A percentile compares a stretch with the other conserved stretches of the same genome.
Evolutionary conservation across 2,113 vertebrate genomes (phyloP).

Genomic region (Paramormyrops kingsleyae): DNA sequence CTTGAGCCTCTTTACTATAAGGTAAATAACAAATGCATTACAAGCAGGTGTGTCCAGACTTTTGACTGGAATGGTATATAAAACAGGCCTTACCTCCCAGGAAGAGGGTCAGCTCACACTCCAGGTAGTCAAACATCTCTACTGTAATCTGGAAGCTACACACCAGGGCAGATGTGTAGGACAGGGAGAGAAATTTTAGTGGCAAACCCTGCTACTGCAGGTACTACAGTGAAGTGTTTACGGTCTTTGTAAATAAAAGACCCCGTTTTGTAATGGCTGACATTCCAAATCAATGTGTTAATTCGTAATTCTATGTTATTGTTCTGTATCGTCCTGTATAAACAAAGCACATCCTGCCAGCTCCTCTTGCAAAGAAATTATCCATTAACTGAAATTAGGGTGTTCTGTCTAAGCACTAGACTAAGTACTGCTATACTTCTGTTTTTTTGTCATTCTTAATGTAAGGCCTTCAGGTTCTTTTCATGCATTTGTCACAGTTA

Average conservation of each 20-base stretch:
- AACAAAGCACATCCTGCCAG: background rate
- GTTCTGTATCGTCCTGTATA: background rate
- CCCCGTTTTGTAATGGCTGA: background rate
- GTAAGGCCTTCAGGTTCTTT: background rate
- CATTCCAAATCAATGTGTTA: background rate
- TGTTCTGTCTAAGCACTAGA: background rate
- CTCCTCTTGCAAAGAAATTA: background rate
- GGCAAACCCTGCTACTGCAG: background rate
- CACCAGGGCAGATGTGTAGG: background rate
- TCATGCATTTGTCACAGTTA: background rate
- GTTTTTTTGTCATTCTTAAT: background rate
- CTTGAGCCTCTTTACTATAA: background rate
- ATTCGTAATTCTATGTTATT: background rate
- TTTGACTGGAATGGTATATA: background rate
- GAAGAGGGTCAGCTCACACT: conserved; percentile 96
- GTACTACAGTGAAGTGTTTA: background rate
- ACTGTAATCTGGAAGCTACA: conserved; percentile 93
- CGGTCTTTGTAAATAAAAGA: background rate
- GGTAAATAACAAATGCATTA: background rate
- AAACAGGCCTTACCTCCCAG: conserved; percentile 73
- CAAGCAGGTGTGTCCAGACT: background rate
- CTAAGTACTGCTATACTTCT: background rate
- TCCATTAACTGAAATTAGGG: background rate
- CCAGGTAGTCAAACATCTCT: conserved; percentile 98
- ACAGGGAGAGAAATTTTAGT: background rate